phyloP scores from a whole-genome alignment of 2,797 vertebrate species.

The Geotrypetes seraphini region DNA sequence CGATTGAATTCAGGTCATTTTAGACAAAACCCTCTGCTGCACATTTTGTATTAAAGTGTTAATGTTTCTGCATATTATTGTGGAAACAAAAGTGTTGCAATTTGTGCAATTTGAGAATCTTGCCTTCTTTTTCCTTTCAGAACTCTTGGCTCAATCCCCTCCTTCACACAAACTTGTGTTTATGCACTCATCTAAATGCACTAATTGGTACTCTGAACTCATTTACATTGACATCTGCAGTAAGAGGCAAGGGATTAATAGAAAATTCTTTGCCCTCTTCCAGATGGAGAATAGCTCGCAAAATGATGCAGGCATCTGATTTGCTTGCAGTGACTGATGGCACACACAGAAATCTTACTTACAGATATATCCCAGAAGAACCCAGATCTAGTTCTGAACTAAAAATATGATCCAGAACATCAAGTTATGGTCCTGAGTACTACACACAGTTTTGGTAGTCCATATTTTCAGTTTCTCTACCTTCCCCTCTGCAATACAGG shows the following conservation, averaged over 20 bases:
- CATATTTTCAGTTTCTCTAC: conserved; percentile 38
- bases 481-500: conserved; percentile 61
- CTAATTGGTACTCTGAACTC: conserved; percentile 76
- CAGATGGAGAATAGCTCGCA: conserved; percentile 47
- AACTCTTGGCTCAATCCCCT: conserved; percentile 62
- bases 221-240: conserved; percentile 64
- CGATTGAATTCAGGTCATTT: conserved; percentile 51
- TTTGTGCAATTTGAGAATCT: conserved; percentile 75
- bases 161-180: conserved; percentile 65
- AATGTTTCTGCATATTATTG: conserved; percentile 65
- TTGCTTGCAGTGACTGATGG: conserved; percentile 71
- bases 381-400: conserved; percentile 48
- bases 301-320: conserved; percentile 59
- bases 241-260: conserved; percentile 59
- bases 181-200: conserved; percentile 78
- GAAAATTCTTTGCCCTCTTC: conserved; percentile 35
- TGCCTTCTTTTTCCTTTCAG: conserved; percentile 58
- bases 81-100: conserved; percentile 74
- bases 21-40: conserved; percentile 66
- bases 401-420: conserved; percentile 45
- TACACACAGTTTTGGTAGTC: conserved; percentile 39
- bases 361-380: conserved; percentile 49
- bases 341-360: conserved; percentile 67
- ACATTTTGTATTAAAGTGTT: conserved; percentile 82
- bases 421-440: conserved; percentile 37